Percentiles rank a stretch among this genome's conserved stretches.
Evolutionary conservation across 23 tunicate genomes (phyloP).

Genomic region (Trididemnum miniatum): DNA sequence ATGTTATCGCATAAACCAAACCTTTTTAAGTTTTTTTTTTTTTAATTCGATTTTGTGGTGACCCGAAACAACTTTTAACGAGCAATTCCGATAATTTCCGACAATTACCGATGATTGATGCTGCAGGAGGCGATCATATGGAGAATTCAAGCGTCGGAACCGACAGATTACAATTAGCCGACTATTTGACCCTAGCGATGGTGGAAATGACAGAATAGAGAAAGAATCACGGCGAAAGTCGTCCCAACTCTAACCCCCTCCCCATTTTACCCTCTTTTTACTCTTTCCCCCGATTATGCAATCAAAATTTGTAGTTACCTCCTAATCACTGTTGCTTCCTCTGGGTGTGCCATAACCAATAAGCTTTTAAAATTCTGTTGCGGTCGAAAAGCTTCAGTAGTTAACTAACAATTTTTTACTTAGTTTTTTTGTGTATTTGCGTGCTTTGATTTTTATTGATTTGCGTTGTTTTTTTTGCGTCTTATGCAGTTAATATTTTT

Average conservation of each 20-base stretch:
- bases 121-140: slow-evolving; percentile 68
- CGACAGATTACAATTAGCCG: slow-evolving; percentile 62
- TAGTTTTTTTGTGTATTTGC: not conserved
- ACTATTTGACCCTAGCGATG: slow-evolving; percentile 16
- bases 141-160: slow-evolving; percentile 64
- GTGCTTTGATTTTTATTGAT: not conserved
- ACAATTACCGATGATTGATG: no score
- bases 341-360: no score
- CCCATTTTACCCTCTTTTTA: not conserved
- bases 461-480: no score
- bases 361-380: not conserved
- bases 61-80: no score
- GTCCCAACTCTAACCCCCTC: slow-evolving; percentile 49
- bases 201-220: slow-evolving; percentile 24
- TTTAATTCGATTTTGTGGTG: no score
- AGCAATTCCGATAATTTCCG: no score
- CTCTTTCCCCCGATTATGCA: slow-evolving; percentile 8
- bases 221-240: slow-evolving; percentile 93
- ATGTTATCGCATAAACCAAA: no score
- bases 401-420: not conserved
- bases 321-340: slow-evolving; percentile 25
- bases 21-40: no score
- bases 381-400: not conserved
- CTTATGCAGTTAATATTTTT: no score
- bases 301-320: slow-evolving; percentile 1